Percentiles rank a stretch among this genome's conserved stretches.
These are phyloP conservation scores for Muricea muricata DNA, from an alignment of 92 coral and sea anemone species.

Conservation along the genomic window DNA sequence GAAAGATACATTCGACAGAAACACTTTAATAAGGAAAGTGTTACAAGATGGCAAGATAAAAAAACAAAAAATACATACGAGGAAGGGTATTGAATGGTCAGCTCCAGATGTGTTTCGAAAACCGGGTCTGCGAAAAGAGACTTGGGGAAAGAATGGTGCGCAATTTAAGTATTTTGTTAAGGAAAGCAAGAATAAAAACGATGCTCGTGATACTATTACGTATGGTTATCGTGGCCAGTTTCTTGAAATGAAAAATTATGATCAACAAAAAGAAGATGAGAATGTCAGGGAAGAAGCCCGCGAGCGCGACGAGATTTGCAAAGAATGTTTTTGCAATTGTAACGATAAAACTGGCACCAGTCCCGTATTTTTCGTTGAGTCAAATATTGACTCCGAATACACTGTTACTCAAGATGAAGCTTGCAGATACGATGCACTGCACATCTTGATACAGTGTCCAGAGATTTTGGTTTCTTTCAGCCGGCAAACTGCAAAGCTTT, in stretches of 20 bases:
- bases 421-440: background rate
- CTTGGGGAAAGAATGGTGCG: background rate
- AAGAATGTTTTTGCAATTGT: too few species aligned
- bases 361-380: background rate
- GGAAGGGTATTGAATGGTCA: background rate
- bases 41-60: background rate
- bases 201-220: background rate
- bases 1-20: background rate
- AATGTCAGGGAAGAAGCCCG: background rate
- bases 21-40: background rate
- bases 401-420: background rate
- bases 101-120: background rate
- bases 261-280: background rate
- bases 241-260: background rate
- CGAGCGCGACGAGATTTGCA: background rate
- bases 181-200: too few species aligned
- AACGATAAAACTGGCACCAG: background rate
- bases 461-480: background rate
- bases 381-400: background rate
- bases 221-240: conserved; percentile 11
- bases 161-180: background rate
- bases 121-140: background rate
- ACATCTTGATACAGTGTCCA: background rate
- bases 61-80: background rate
- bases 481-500: background rate